Evolutionary conservation across 2,888 invertebrate genomes (phyloP), one percentile per base, ranked within the genome.

Genomic region (Cosmorhoe ocellata): DNA sequence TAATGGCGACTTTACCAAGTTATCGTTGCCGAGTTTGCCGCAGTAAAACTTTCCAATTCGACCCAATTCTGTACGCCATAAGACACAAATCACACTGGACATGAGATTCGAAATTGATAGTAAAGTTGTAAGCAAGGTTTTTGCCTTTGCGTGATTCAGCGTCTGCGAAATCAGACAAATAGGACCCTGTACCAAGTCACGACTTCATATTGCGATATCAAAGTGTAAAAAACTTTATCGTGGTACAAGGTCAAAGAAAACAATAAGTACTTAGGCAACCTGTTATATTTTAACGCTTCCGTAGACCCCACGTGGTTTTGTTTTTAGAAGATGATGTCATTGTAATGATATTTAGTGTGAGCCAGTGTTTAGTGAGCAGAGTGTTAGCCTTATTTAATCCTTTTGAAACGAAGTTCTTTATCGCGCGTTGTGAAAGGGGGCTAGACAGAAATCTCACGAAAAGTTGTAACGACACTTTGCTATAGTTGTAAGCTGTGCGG

Each of bases 81-180:
- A 57, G 61, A 69, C 53, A 33, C 52, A 66, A 51, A 66, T 59
- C 72, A 44, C 58, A 50, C 43, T 64, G 47, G 48, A 44, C 59
- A 53, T 50, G 51, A 61, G 55, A 57, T 59, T 33, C 42, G 41
- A 48, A 54, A 61, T 8, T 10, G 24, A 54, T 53, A 46, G 54
- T 41, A 59, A 51, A 63, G 34, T 44, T 63, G 67, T 61, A 55
- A 27, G 63, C 63, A 65, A 59, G 63, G 71, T 67, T 7, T 24
- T 24, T 24, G 24, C 24, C 18, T 18, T 69, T 60, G 64, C 62
- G 64, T 85, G 84, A 85, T 67, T 85, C 84, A 84, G 68, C 73
- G 80, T 81, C 76, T 79, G 71, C 36, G 36, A 30, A 51, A 54
- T 69, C 78, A 76, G 78, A 73, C 77, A 63, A 65, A 61, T 62